Evolutionary conservation across 2,113 vertebrate species (phyloP).

Genomic region (Halcyon senegalensis): DNA sequence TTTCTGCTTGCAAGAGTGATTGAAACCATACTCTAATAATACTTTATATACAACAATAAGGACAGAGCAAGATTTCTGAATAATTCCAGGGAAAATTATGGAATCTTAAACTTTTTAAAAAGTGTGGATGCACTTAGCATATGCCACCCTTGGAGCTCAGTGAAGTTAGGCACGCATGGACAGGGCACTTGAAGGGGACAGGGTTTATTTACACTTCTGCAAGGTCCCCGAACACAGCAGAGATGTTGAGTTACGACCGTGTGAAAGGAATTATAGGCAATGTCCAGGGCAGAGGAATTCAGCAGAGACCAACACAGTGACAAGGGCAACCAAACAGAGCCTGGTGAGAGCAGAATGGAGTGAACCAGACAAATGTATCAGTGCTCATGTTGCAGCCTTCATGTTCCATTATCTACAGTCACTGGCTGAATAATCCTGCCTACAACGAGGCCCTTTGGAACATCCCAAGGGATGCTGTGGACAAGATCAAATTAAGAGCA

Average conservation of each 20-base stretch:
- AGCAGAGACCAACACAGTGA: background rate
- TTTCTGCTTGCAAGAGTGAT: background rate
- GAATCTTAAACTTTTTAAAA: background rate
- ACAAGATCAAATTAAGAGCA: background rate
- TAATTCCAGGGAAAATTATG: background rate
- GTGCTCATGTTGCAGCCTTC: background rate
- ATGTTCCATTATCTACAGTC: background rate
- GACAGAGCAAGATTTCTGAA: background rate
- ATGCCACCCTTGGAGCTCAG: background rate
- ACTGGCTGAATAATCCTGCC: background rate
- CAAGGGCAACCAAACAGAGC: background rate
- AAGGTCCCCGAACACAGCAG: background rate
- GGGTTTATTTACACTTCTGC: background rate
- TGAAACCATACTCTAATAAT: background rate
- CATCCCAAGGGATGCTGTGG: background rate
- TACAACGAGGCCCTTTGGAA: background rate
- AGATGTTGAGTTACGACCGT: background rate
- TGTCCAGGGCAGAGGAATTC: background rate
- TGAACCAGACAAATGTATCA: background rate
- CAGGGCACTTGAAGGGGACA: background rate
- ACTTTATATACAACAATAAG: background rate
- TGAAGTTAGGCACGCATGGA: rapidly evolving
- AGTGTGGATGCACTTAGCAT: no score
- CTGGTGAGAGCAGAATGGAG: background rate
- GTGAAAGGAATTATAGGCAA: background rate